These are phyloP conservation scores for Hassar affinis DNA, from an alignment of 2,113 vertebrate genomes.

Conservation along the genomic window DNA sequence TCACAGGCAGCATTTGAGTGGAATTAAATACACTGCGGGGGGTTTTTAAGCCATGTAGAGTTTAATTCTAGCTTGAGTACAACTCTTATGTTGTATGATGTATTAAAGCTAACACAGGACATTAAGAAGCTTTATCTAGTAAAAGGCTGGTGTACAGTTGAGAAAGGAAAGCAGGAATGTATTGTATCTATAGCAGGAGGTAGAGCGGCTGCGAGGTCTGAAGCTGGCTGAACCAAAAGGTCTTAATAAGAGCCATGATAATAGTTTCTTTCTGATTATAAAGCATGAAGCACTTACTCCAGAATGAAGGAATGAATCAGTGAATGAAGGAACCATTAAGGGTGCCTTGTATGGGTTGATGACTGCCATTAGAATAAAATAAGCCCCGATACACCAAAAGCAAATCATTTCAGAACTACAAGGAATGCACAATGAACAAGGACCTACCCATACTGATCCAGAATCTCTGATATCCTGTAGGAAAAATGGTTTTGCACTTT, in stretches of 20 bases:
- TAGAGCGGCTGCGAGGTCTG: not conserved
- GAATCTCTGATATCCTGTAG: not conserved
- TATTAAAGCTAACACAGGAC: not conserved
- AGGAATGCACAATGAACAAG: too few species aligned
- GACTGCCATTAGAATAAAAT: not conserved
- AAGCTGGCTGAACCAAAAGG: constrained; percentile 5
- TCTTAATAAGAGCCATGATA: not conserved
- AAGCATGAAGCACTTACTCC: not conserved
- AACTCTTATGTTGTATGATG: not conserved
- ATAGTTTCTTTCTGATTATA: too few species aligned
- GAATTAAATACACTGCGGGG: not conserved
- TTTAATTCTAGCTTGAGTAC: not conserved
- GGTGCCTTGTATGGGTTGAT: not conserved
- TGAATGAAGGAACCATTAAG: not conserved
- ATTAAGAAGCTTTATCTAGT: not conserved
- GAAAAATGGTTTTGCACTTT: not conserved
- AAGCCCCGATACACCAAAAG: not conserved
- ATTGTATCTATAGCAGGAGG: not conserved
- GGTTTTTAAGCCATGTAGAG: not conserved
- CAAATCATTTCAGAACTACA: not conserved
- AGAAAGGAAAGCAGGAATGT: not conserved
- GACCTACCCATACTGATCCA: not conserved
- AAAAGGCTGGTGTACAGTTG: not conserved
- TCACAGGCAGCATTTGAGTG: constrained; percentile 47
- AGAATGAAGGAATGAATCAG: not conserved